A percentile compares a stretch with the other conserved stretches of the same genome.
phyloP scores from a whole-genome alignment of 2,797 vertebrate species.

The Sternarchorhynchus goeldii region DNA sequence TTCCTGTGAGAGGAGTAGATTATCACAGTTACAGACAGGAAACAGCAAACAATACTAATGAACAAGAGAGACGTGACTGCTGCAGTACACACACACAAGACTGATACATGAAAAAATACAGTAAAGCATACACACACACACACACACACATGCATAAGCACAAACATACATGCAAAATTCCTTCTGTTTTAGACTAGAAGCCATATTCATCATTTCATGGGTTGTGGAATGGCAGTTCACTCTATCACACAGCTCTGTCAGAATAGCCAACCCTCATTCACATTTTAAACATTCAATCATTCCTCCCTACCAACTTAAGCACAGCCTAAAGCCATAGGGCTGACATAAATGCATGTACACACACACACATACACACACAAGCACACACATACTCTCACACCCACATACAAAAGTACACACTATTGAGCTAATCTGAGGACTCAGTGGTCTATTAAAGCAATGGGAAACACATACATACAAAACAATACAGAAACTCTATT shows the following conservation, averaged over 20 bases:
- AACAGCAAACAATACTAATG: slow-evolving; percentile 38
- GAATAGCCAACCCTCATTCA: slow-evolving; percentile 60
- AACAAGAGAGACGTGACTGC: neutral
- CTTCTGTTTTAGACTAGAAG: slow-evolving; percentile 15
- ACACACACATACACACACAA: slow-evolving; percentile 39
- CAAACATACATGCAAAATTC: slow-evolving; percentile 17
- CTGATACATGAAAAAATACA: neutral
- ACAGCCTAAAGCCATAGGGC: slow-evolving; percentile 41
- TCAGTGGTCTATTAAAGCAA: slow-evolving; percentile 41
- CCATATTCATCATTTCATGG: slow-evolving; percentile 53
- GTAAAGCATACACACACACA: slow-evolving; percentile 4
- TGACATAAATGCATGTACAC: slow-evolving; percentile 28
- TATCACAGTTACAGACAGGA: slow-evolving; percentile 44
- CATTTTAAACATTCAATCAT: slow-evolving; percentile 65
- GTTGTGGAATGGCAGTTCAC: slow-evolving; percentile 45
- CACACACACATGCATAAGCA: slow-evolving; percentile 24
- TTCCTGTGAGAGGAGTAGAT: slow-evolving; percentile 39
- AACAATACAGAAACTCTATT: slow-evolving; percentile 20
- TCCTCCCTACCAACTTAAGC: slow-evolving; percentile 50
- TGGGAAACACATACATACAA: slow-evolving; percentile 19
- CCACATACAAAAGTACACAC: neutral
- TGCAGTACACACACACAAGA: neutral
- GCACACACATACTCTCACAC: neutral
- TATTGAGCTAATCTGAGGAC: neutral
- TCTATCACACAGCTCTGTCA: slow-evolving; percentile 57